Percentiles rank a stretch among this genome's conserved stretches.
phyloP scores from a whole-genome alignment of 2,113 vertebrate genomes.

The Silurus glanis region DNA sequence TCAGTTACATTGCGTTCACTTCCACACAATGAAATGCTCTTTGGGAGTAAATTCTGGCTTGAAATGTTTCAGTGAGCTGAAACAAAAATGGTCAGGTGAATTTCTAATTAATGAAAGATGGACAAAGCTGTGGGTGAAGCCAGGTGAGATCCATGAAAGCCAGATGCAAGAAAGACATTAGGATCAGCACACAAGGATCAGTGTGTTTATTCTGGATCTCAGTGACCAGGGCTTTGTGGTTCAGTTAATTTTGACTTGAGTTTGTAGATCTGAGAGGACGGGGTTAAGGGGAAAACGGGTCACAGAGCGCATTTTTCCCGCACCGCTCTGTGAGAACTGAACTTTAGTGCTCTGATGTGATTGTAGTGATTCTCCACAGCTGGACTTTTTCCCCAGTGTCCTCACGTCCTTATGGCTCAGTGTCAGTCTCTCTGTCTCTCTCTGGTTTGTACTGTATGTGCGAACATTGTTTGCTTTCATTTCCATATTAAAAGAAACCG shows the following conservation, averaged over 20 bases:
- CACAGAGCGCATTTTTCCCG: neutral
- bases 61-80: neutral
- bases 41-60: neutral
- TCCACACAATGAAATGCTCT: neutral
- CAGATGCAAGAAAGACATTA: neutral
- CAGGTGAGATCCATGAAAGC: neutral
- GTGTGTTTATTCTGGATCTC: neutral
- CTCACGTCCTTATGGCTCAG: neutral
- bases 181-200: neutral
- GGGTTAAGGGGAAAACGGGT: neutral
- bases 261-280: neutral
- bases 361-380: constrained; percentile 32
- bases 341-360: neutral
- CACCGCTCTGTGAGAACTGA: constrained; percentile 5
- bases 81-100: neutral
- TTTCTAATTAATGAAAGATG: neutral
- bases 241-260: neutral
- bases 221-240: neutral
- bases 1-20: too few species aligned
- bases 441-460: neutral
- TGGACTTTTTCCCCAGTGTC: neutral
- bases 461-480: neutral
- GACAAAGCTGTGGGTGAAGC: neutral
- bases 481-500: neutral
- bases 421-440: neutral